Base-by-base conservation (phyloP, 92 coral and sea anemone species). In the Pocillopora grandis region DNA sequence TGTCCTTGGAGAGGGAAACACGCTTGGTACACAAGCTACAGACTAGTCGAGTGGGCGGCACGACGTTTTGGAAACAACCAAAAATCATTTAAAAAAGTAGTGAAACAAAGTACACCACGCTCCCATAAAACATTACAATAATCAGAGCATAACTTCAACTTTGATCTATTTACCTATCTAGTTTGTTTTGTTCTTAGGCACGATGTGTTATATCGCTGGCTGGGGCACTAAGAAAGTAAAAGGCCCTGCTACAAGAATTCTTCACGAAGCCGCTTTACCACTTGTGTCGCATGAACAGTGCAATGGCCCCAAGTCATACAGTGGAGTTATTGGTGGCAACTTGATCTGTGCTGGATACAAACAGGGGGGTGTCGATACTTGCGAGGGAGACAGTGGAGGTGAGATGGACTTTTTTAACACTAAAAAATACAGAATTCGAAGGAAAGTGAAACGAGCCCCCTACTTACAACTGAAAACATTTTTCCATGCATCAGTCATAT, bases 381-480 rank as follows among this genome's bases (percentile, higher is more conserved):
- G 99, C 60, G 90, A 83, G 71, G 98, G 99, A 73, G 99, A 97
- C 87, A 94, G 99, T 86, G 99, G 99, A 78, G 99, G 99, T 94
- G 78, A 62, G 80, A 42, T 42, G 52, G 52, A 42, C 52, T 42
- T 42, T 42, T 27, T 42, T 7, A 42, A 42, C 52, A 42, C 52
- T 42, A 3, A 42, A 42, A 3, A 42, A 7, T 42, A 42, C 52
- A 42, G 52, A 42, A 42, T 42, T 42, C 52, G 8, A 42, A 42
- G 52, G 52, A 42, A 7, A 42, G 52, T 42, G 52, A 7, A 42
- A 42, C 52, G 52, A 42, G 52, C 52, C 52, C 52, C 52, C 31
- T 27, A 42, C 52, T 42, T 42, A 42, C 4, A 42, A 42, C 52
- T 42, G 52, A 42, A 42, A 42, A 7, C 52, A 27, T 42, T 42